Evolutionary conservation across 2,888 invertebrate species (phyloP).

Genomic region (Aplocera efformata): DNA sequence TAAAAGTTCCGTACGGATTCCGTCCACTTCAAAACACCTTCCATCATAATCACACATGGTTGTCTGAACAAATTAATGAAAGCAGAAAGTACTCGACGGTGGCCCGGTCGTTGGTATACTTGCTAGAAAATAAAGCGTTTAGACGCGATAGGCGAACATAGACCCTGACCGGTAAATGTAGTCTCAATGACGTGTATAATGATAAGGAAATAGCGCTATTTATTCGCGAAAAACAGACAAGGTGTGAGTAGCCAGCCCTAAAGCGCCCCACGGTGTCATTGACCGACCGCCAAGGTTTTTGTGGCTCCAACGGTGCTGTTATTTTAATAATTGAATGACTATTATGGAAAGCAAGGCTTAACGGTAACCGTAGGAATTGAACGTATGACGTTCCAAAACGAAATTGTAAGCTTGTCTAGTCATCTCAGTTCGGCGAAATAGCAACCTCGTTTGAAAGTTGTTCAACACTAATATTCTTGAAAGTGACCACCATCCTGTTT

Average conservation of each 20-base stretch:
- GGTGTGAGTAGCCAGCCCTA: constrained; percentile 72
- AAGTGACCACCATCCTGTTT: constrained; percentile 11
- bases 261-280: constrained; percentile 74
- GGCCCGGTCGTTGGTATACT: constrained; percentile 5
- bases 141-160: background rate
- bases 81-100: constrained; percentile 3
- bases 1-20: constrained; percentile 10
- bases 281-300: constrained; percentile 73
- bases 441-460: constrained; percentile 11
- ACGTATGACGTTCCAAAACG: constrained; percentile 36
- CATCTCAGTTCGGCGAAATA: constrained; percentile 18
- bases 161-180: constrained; percentile 1
- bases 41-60: constrained; percentile 6
- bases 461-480: constrained; percentile 4
- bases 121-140: too few relatives aligned
- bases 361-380: constrained; percentile 49
- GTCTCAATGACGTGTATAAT: constrained; percentile 18
- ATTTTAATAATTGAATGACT: constrained; percentile 75
- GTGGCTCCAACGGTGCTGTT: constrained; percentile 71
- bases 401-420: constrained; percentile 25
- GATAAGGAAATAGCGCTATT: constrained; percentile 43
- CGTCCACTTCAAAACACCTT: constrained; percentile 13
- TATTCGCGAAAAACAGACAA: constrained; percentile 50
- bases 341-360: constrained; percentile 65
- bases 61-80: constrained; percentile 12